Base-by-base conservation (phyloP, 37 sponge, comb jelly and placozoan species). In the Theonella swinhoei region DNA sequence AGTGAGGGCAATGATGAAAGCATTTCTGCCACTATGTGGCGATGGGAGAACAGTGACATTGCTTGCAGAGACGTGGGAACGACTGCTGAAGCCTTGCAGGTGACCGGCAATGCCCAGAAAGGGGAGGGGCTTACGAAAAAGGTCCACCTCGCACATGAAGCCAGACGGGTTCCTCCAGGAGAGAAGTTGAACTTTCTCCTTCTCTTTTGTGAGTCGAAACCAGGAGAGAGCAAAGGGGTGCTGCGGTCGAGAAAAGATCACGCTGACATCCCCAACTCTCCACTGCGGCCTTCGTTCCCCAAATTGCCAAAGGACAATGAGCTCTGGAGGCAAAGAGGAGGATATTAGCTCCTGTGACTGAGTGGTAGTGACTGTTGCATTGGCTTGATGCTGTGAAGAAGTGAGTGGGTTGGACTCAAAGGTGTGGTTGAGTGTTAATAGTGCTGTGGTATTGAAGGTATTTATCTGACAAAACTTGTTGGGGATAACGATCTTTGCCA, bases 1-100 rank as follows among this genome's bases (percentile, higher is more conserved):
- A 11, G 82, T 75, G 3, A 92, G 78, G 0, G 76, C 58, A 64
- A 88, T 68, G 14, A 84, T 65, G 26, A 84, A 54, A 1, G 81
- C 78, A 29, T 34, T 42, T 0, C 36, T 23, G 0, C 64, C 61
- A 8, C 31, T 63, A 9, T 35, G 47, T 5, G 81, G 47, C 4
- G 77, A 78, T 24, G 93, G 93, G 3, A 92, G 90, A 42, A 92
- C 39, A 63, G 84, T 85, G 23, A 92, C 28, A 19, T 62, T 70
- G 0, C 32, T 62, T 4, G 75, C 85, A 0, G 35, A 40, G 25
- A 79, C 37, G 2, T 35, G n/a, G 0, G n/a, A 38, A 1, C 42
- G 20, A 9, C 68, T 19, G 28, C 80, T 37, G 25, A 39, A 7
- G 17, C 93, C 93, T 36, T 78, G 68, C 38, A 88, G 43, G 29